Evolutionary conservation across 1,140 invertebrate species (phyloP).

Genomic region (Eriocheir sinensis): DNA sequence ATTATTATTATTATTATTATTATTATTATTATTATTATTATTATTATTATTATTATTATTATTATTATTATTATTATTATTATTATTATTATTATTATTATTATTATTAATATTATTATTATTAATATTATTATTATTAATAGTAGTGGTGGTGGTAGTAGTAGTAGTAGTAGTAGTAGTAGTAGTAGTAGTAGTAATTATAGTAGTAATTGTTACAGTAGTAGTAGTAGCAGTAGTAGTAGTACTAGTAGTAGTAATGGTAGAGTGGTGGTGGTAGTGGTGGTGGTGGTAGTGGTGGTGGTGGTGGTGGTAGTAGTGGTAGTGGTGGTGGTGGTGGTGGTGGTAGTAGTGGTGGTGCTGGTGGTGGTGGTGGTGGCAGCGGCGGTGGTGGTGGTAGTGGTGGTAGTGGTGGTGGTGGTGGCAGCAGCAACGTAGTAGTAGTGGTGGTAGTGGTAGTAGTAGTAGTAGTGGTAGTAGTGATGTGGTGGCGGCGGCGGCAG

Average conservation of each 20-base stretch:
- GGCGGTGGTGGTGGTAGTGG: conserved; percentile 11
- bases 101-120: too few relatives aligned
- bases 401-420: conserved; percentile 19
- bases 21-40: too few relatives aligned
- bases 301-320: conserved; percentile 32
- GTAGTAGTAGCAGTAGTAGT: not conserved
- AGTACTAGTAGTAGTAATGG: too few relatives aligned
- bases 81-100: too few relatives aligned
- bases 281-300: conserved; percentile 28
- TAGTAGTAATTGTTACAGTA: not conserved
- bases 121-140: too few relatives aligned
- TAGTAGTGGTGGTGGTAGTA: not conserved
- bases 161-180: conserved; percentile 48
- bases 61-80: too few relatives aligned
- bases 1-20: too few relatives aligned
- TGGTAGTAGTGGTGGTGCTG: conserved; percentile 11
- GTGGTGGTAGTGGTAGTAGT: conserved; percentile 25
- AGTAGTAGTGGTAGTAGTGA: conserved; percentile 30
- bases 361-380: conserved; percentile 38
- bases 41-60: too few relatives aligned
- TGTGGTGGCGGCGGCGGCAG: conserved; percentile 3
- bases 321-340: conserved; percentile 14
- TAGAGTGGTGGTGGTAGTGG: not conserved
- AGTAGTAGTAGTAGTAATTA: conserved; percentile 36
- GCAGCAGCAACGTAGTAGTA: conserved; percentile 35